Evolutionary conservation across 2,888 invertebrate genomes (phyloP).

Genomic region (Ypsolopha sequella): DNA sequence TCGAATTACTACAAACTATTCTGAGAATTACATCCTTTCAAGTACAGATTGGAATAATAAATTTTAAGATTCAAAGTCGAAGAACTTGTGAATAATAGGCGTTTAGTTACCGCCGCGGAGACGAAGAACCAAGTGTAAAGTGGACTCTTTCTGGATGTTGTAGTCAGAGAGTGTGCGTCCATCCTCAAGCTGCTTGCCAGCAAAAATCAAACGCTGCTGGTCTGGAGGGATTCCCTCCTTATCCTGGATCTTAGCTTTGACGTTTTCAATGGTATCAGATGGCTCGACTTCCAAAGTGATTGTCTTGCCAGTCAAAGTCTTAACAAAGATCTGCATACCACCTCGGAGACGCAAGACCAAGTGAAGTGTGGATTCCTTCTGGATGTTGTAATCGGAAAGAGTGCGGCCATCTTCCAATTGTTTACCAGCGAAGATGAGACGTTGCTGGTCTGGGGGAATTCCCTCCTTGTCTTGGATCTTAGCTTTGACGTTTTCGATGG

Average conservation of each 20-base stretch:
- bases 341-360: constrained; percentile 6
- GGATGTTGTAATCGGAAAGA: constrained; percentile 9
- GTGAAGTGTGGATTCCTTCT: constrained; percentile 8
- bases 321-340: constrained; percentile 3
- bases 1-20: too few species aligned
- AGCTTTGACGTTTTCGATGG: constrained; percentile 9
- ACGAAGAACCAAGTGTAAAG: constrained; percentile 6
- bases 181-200: constrained; percentile 8
- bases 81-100: not conserved
- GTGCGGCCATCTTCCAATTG: constrained; percentile 9
- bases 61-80: not conserved
- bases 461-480: constrained; percentile 10
- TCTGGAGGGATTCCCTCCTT: constrained; percentile 3
- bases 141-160: constrained; percentile 9
- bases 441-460: constrained; percentile 9
- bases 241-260: constrained; percentile 5
- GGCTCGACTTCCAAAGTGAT: not conserved
- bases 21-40: too few species aligned
- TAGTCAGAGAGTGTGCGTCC: constrained; percentile 7
- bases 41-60: too few species aligned
- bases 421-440: constrained; percentile 8
- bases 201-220: constrained; percentile 4
- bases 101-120: constrained; percentile 3
- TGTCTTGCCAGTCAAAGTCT: not conserved
- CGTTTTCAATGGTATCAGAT: constrained; percentile 2